Conservation (phyloP, 1,140 invertebrate genomes). For the Lepidurus apus region DNA sequence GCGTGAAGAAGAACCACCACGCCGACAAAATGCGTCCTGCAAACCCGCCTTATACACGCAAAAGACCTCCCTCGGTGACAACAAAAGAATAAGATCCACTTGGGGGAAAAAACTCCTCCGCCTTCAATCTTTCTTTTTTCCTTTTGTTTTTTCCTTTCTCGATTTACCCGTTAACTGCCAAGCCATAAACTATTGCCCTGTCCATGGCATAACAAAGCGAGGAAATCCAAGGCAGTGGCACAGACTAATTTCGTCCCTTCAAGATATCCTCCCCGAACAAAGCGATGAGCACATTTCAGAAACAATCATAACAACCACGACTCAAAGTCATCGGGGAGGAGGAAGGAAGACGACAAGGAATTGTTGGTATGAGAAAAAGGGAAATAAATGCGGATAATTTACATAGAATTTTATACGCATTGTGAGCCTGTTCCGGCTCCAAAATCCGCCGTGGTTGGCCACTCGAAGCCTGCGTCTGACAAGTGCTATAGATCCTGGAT, state of each 20-base stretch:
- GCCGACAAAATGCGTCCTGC: background rate
- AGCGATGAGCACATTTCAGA: background rate
- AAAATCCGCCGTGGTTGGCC: too few species aligned
- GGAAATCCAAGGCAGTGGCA: background rate
- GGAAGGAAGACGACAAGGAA: too few species aligned
- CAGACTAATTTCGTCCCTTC: conserved; percentile 6
- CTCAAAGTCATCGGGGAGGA: background rate
- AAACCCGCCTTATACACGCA: background rate
- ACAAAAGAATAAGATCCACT: background rate
- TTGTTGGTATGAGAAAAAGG: too few species aligned
- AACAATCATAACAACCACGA: background rate
- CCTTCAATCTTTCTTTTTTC: background rate
- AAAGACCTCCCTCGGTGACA: conserved; percentile 10
- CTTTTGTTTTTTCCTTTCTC: conserved; percentile 1
- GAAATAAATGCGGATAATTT: too few species aligned
- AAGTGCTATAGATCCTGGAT: background rate
- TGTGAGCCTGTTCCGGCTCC: too few species aligned
- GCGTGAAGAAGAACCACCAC: background rate
- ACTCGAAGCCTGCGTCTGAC: too few species aligned
- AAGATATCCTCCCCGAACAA: background rate
- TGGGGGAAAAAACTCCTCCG: background rate
- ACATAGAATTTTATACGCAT: too few species aligned
- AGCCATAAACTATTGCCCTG: background rate
- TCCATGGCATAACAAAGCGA: conserved; percentile 7
- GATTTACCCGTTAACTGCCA: conserved; percentile 6